Evolutionary conservation across 2,113 vertebrate species (phyloP).

Genomic region (Ctenodactylus gundi): DNA sequence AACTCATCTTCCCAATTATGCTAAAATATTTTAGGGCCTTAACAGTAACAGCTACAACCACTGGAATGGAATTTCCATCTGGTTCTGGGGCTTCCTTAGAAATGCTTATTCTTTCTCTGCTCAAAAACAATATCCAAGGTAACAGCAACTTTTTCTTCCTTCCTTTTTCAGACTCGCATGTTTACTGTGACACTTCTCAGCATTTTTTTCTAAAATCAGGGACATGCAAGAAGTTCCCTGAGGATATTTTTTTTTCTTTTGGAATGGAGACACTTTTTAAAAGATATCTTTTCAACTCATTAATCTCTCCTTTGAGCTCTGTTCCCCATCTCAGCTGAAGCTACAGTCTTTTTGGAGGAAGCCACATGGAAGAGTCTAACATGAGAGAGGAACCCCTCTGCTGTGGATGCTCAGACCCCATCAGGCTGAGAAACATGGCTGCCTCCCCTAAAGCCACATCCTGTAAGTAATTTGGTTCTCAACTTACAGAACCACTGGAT

Average conservation of each 20-base stretch:
- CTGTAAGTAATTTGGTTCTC: background rate
- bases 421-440: background rate
- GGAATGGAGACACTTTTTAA: background rate
- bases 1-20: background rate
- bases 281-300: background rate
- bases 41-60: background rate
- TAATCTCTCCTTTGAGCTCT: background rate
- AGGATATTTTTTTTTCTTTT: background rate
- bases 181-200: background rate
- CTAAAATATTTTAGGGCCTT: background rate
- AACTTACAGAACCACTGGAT: background rate
- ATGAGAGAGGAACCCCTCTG: background rate
- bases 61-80: background rate
- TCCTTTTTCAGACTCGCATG: background rate
- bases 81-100: background rate
- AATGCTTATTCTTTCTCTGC: background rate
- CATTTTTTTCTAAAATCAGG: background rate
- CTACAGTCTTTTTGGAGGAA: background rate
- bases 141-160: too few relatives aligned
- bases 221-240: background rate
- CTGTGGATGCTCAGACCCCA: background rate
- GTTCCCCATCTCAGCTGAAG: background rate
- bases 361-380: background rate
- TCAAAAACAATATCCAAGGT: background rate
- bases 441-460: background rate